Evolutionary conservation across 2,113 vertebrate genomes (phyloP), one percentile per base, ranked within the genome.

Genomic region (Amblyopsis rosae): DNA sequence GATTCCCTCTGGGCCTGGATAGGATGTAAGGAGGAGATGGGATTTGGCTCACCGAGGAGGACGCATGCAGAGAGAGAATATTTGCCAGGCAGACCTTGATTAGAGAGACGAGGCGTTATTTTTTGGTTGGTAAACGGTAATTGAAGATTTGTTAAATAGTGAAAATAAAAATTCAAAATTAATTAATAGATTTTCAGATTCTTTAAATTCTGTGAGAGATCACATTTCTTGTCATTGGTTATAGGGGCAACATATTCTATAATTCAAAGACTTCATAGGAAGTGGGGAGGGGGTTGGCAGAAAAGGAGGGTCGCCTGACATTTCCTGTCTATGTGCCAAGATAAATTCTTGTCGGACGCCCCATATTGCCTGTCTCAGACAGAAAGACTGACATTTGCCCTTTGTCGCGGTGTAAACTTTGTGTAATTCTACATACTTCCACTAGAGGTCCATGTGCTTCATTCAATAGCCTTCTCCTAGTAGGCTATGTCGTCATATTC

Each of bases 251-350:
- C 26, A 26, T 26, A 26, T 26, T 26, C 26, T 26, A 26, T 2
- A 26, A 26, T 26, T 26, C 26, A 26, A 26, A 26, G 26, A 26
- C 26, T 26, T 26, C 26, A 26, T 26, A 26, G 26, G 26, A 26
- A 2, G 26, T 26, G 26, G 26, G 2, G 26, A 19, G 26, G 26
- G 26, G 26, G 2, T 26, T 2, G 59, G 58, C 41, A 51, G 70
- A 72, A 67, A 72, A n/a, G 6, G 17, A 69, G 46, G 71, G 62
- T 13, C 6, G 56, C 16, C 65, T 74, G 62, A 80, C 81, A 75
- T 65, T 88, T 83, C 65, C 72, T 79, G 77, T 76, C 79, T 50
- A 50, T 54, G 65, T 16, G 76, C 80, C 82, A 81, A 81, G 59
- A 74, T 72, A 76, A 77, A 65, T 68, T 65, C 73, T 72, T 75